These are phyloP conservation scores for Pharmacophagus antenor DNA, from an alignment of 2,888 invertebrate genomes.

Conservation along the genomic window DNA sequence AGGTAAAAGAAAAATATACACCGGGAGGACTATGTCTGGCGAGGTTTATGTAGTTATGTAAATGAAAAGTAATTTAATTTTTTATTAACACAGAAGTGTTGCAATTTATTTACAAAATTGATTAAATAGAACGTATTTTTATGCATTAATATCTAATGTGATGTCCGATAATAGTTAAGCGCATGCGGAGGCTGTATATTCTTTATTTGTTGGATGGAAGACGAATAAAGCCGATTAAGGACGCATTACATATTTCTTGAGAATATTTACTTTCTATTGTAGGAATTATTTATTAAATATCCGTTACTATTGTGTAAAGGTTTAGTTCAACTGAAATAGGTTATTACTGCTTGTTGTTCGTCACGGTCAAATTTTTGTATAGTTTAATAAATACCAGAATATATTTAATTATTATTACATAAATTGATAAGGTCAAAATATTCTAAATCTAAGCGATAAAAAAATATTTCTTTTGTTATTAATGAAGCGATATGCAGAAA, in stretches of 20 bases:
- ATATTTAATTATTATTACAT: no score
- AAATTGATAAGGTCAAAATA: no score
- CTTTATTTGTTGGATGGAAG: constrained; percentile 38
- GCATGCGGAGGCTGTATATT: not conserved
- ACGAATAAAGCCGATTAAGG: constrained; percentile 69
- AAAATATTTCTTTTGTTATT: not conserved
- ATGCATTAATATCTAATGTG: not conserved
- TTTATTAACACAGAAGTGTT: no score
- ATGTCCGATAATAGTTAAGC: no score
- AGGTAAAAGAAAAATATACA: no score
- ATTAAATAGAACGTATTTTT: not conserved
- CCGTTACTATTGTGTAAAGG: constrained; percentile 2
- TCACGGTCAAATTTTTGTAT: not conserved
- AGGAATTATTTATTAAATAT: constrained; percentile 39
- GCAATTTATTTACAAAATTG: no score
- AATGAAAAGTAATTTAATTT: no score
- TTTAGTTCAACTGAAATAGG: constrained; percentile 1
- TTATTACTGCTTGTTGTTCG: not conserved
- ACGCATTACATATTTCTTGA: constrained; percentile 51
- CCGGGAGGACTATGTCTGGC: no score
- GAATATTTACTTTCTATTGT: constrained; percentile 55
- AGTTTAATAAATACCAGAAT: no score
- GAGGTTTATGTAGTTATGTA: no score
- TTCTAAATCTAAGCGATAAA: no score
- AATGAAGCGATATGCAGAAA: constrained; percentile 1